Evolutionary conservation across 1,140 invertebrate genomes (phyloP).

Genomic region (Nebria ingens): DNA sequence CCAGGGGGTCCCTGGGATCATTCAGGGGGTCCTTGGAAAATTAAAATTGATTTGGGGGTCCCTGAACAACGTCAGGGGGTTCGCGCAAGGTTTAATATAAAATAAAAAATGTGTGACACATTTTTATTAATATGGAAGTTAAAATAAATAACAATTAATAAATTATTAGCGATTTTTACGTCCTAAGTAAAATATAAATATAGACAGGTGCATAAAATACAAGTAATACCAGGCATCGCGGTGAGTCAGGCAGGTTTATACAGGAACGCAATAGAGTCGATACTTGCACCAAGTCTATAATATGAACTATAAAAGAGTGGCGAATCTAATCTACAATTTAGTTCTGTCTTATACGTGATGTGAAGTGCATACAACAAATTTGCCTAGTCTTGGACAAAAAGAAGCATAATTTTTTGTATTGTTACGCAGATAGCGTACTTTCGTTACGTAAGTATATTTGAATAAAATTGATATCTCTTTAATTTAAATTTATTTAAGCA

Average conservation of each 20-base stretch:
- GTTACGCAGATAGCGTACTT: conserved; percentile 8
- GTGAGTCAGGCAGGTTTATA: background rate
- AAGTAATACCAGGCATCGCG: background rate
- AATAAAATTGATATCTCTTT: too few relatives aligned
- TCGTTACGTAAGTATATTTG: too few relatives aligned
- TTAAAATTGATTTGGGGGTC: conserved; percentile 11
- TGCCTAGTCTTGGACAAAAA: background rate
- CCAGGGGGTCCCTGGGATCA: background rate
- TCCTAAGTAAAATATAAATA: background rate
- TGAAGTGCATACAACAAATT: background rate
- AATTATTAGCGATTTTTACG: conserved; percentile 9
- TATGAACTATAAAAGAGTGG: background rate
- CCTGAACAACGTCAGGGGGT: conserved; percentile 11
- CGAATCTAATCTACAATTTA: background rate
- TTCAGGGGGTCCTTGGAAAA: conserved; percentile 10
- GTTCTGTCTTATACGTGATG: background rate
- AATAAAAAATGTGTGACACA: background rate
- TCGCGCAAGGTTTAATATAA: conserved; percentile 7
- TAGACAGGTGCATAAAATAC: background rate
- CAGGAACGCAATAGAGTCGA: background rate
- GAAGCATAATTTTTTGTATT: background rate
- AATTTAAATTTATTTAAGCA: too few relatives aligned
- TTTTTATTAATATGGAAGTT: background rate
- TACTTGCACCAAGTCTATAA: background rate
- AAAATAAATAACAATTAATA: conserved; percentile 1